Percentiles rank a stretch among this genome's conserved stretches.
phyloP scores from a whole-genome alignment of 2,113 vertebrate genomes.

The Megatriorchis doriae region DNA sequence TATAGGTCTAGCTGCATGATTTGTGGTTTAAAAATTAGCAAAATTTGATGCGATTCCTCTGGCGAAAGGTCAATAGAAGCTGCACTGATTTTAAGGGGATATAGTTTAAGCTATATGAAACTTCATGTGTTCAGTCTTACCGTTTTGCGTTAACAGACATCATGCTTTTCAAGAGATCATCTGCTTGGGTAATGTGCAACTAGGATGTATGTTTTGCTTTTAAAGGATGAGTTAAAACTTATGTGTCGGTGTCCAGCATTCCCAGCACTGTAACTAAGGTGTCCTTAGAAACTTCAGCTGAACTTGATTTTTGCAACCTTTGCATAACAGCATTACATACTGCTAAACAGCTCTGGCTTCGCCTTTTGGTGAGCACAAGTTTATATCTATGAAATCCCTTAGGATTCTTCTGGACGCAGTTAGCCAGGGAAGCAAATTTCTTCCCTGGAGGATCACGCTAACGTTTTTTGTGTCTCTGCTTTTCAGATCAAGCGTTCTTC shows the following conservation, averaged over 20 bases:
- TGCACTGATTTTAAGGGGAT: not conserved
- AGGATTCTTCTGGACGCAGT: not conserved
- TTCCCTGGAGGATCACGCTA: not conserved
- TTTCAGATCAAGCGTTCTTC: slow-evolving; percentile 94
- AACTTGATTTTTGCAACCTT: not conserved
- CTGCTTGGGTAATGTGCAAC: not conserved
- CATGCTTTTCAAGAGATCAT: not conserved
- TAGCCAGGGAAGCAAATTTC: not conserved
- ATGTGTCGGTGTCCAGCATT: not conserved
- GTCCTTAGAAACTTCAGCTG: not conserved
- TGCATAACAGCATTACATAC: not conserved
- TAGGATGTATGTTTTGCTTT: not conserved
- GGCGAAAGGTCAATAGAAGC: not conserved
- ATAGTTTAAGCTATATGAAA: not conserved
- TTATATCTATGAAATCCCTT: not conserved
- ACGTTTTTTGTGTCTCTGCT: not conserved
- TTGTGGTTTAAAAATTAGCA: not conserved
- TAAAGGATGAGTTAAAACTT: not conserved
- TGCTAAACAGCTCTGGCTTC: not conserved
- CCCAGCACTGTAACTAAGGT: not conserved
- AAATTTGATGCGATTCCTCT: not conserved
- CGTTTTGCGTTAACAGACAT: not conserved
- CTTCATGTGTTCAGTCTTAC: not conserved
- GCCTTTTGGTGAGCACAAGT: not conserved
- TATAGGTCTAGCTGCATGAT: not conserved